phyloP scores from a whole-genome alignment of 1,140 invertebrate genomes.

The Megathymus violae region DNA sequence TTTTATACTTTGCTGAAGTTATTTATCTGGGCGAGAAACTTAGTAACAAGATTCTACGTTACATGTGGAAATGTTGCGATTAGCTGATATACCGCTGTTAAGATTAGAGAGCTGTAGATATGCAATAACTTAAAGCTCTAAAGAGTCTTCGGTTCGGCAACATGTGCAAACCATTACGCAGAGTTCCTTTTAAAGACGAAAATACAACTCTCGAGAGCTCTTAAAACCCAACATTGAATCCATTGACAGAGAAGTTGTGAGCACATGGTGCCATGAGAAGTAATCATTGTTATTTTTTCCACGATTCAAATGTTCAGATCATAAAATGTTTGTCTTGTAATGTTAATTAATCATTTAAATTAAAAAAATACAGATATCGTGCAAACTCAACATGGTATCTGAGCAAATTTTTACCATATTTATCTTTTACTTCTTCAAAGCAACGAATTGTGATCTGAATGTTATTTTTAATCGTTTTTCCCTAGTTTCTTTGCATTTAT shows the following conservation, averaged over 20 bases:
- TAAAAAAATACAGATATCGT: not conserved
- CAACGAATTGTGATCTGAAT: conserved; percentile 1
- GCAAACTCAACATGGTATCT: not conserved
- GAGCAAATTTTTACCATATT: not conserved
- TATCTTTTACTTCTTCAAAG: not conserved
- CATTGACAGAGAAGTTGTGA: not conserved
- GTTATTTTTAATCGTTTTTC: conserved; percentile 4
- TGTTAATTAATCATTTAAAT: not conserved
- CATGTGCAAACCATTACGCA: conserved; percentile 13
- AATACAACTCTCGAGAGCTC: not conserved
- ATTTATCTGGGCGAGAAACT: too few relatives aligned
- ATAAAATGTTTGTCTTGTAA: not conserved
- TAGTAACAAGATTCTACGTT: too few relatives aligned
- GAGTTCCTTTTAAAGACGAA: not conserved
- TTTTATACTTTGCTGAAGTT: too few relatives aligned
- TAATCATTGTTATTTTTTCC: conserved; percentile 13
- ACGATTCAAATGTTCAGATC: not conserved
- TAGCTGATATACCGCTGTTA: too few relatives aligned
- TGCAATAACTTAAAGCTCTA: not conserved
- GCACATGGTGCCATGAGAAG: conserved; percentile 13
- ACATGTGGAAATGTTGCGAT: too few relatives aligned
- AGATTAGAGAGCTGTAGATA: too few relatives aligned
- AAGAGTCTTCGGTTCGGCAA: not conserved
- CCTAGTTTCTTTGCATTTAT: conserved; percentile 19
- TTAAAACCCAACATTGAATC: conserved; percentile 9